Conservation (phyloP, 2,888 invertebrate genomes). For the Lithophane semibrunnea region DNA sequence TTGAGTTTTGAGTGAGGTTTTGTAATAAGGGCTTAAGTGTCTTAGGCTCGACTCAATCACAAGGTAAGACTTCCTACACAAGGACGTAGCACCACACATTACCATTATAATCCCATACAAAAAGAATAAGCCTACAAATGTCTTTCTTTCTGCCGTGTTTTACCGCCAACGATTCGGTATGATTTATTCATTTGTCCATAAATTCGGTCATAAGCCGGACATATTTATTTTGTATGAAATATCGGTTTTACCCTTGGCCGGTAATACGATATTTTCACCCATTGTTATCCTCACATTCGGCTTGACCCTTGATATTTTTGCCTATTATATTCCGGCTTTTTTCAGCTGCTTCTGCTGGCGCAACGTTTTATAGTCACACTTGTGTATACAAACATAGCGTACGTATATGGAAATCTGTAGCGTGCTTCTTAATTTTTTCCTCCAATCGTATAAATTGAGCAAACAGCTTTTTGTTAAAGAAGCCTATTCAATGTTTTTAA, state of each 20-base stretch:
- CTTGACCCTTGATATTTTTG: slow-evolving; percentile 75
- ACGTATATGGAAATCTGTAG: slow-evolving; percentile 17
- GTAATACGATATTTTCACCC: slow-evolving; percentile 76
- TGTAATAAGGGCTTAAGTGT: not conserved
- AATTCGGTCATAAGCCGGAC: slow-evolving; percentile 70
- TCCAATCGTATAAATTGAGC: slow-evolving; percentile 23
- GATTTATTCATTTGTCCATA: slow-evolving; percentile 71
- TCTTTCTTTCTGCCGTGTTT: slow-evolving; percentile 58
- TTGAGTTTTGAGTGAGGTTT: no score
- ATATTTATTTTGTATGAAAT: slow-evolving; percentile 75
- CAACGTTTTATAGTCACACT: slow-evolving; percentile 44
- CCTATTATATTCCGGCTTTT: slow-evolving; percentile 67
- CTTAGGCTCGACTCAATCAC: not conserved
- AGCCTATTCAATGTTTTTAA: slow-evolving; percentile 50
- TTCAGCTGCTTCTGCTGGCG: slow-evolving; percentile 36
- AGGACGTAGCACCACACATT: slow-evolving; percentile 5
- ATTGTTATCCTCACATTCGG: slow-evolving; percentile 75
- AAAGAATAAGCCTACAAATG: slow-evolving; percentile 49
- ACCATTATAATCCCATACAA: slow-evolving; percentile 33
- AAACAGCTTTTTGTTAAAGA: slow-evolving; percentile 29
- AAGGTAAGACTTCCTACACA: not conserved
- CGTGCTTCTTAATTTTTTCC: slow-evolving; percentile 11
- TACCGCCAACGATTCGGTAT: slow-evolving; percentile 57
- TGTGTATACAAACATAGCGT: slow-evolving; percentile 24
- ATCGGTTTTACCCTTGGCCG: slow-evolving; percentile 71